Percentiles rank a stretch among this genome's conserved stretches.
These are phyloP conservation scores for Glaucopsyche alexis DNA, from an alignment of 2,888 invertebrate genomes.

Conservation along the genomic window DNA sequence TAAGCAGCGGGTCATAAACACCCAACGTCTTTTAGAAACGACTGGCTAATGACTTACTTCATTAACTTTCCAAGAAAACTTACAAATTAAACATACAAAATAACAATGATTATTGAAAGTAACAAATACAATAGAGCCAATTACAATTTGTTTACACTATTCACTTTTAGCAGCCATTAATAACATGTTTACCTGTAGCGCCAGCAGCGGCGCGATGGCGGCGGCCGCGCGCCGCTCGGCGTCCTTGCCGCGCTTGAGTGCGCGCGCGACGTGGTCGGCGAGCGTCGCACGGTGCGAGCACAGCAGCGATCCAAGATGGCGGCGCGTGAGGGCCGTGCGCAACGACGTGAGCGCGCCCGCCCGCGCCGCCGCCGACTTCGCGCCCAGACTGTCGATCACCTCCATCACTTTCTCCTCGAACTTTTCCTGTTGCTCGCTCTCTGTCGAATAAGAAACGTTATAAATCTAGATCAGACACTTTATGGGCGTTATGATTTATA, in stretches of 20 bases:
- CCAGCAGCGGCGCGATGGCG: constrained; percentile 87
- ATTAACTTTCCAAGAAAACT: no score
- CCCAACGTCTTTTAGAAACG: no score
- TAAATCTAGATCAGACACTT: no score
- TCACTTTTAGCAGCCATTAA: no score
- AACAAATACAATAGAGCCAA: no score
- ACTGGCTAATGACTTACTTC: no score
- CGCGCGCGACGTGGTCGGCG: constrained; percentile 89
- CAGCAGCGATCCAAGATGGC: constrained; percentile 88
- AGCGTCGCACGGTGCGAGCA: constrained; percentile 88
- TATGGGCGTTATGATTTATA: no score
- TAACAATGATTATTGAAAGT: neutral
- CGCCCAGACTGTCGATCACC: constrained; percentile 91
- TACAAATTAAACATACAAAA: neutral
- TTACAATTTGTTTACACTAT: no score
- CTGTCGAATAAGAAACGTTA: constrained; percentile 49
- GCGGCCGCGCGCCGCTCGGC: constrained; percentile 92
- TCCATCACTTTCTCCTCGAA: constrained; percentile 94
- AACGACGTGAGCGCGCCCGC: constrained; percentile 85
- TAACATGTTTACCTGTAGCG: constrained; percentile 83
- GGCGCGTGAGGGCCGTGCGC: constrained; percentile 87
- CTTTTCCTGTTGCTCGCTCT: constrained; percentile 78
- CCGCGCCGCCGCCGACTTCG: constrained; percentile 92
- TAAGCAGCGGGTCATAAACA: no score
- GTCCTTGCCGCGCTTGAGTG: constrained; percentile 90